Evolutionary conservation across 2,797 vertebrate genomes (phyloP), one percentile per base, ranked within the genome.

Genomic region (Parauchenoglanis punctatus): DNA sequence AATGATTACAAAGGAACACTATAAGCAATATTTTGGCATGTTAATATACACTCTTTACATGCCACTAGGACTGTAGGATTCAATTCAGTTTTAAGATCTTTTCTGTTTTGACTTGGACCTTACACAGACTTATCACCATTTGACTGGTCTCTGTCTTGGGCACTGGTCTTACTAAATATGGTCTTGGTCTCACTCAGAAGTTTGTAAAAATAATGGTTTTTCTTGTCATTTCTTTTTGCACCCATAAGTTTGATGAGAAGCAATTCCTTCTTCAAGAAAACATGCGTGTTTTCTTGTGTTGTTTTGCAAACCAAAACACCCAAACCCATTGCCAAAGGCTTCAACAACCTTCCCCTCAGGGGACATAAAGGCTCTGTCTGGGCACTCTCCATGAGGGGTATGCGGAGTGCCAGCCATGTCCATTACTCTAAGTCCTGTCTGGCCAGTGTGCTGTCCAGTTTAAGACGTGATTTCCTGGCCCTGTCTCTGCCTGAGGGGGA

Each of bases 401-500:
- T 82, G 75, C 13, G 35, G 58, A 87, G 49, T 83, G 83, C 85
- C 83, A 87, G 73, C 84, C 84, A 67, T 81, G 67, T 81, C 84
- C 56, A 76, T 88, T 89, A 78, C 68, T 88, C 88, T 61, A 56
- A 81, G 56, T 67, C 83, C 85, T 87, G 86, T 77, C 80, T 77
- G 81, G 82, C 85, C 85, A 89, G 83, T 76, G 58, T 54, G 63
- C 85, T 83, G 76, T 91, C 87, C 88, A 91, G 92, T 91, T 91
- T 92, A 89, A 93, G 94, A 95, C 91, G 94, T 95, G 95, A 96
- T 94, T 95, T 95, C 95, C 94, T 95, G 95, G 93, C 93, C 92
- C 91, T 93, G 92, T 93, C 88, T 86, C 89, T 90, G 90, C 91
- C 91, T 83, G 78, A 31, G 82, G 58, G 75, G 81, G 68, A 40